Evolutionary conservation across 2,797 vertebrate species (phyloP).

Genomic region (Taeniopygia guttata): DNA sequence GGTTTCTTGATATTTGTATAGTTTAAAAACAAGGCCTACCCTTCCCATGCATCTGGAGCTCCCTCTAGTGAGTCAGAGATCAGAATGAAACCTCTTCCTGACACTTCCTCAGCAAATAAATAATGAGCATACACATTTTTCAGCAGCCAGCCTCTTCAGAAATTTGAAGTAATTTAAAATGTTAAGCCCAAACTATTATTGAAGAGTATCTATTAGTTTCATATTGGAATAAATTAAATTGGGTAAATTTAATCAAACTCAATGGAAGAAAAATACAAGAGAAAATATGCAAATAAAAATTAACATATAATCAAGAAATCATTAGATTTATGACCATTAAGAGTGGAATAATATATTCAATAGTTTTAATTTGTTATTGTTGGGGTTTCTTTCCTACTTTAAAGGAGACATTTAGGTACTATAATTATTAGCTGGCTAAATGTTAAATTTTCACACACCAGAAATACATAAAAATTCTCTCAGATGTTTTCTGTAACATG

Average conservation of each 20-base stretch:
- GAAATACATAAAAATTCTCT: neutral
- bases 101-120: neutral
- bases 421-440: neutral
- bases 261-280: neutral
- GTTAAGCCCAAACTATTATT: neutral
- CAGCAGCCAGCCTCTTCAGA: neutral
- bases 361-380: neutral
- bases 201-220: neutral
- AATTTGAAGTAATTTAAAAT: neutral
- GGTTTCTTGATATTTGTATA: neutral
- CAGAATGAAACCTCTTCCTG: neutral
- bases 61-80: constrained; percentile 71
- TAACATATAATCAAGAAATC: neutral
- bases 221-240: neutral
- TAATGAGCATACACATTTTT: neutral
- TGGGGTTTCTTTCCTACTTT: neutral
- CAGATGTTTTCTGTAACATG: constrained; percentile 1
- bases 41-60: constrained; percentile 67
- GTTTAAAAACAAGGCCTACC: constrained; percentile 23
- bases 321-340: neutral
- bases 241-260: neutral
- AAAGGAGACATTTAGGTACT: neutral
- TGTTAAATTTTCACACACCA: neutral
- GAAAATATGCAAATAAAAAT: neutral
- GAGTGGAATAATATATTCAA: neutral